Evolutionary conservation across 2,113 vertebrate species (phyloP), one percentile per base, ranked within the genome.

Genomic region (Melanerpes formicivorus): DNA sequence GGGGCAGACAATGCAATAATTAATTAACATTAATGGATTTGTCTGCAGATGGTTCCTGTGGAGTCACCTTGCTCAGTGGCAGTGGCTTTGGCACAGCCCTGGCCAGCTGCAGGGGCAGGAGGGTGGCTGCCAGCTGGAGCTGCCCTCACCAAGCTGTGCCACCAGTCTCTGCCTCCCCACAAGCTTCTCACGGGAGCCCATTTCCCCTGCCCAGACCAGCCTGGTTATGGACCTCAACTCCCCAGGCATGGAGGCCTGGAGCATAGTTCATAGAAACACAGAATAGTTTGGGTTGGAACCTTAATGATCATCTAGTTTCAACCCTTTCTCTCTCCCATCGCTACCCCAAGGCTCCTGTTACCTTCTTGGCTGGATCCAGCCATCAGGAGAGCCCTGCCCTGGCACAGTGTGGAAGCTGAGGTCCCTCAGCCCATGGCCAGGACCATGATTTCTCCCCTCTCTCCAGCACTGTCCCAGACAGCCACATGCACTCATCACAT

Each of bases 401-500:
- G 27, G 30, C 15, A 32, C 44, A n/a, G 29, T 6, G 3, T 3
- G 1, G 52, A 25, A 54, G 26, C 52, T 22, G 78, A 48, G 37
- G 10, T 12, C 48, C 25, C 40, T 40, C 58, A 44, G 75, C 66
- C 63, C 14, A 0, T 3, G 23, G 54, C 32, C 75, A 50, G n/a
- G 29, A 37, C 18, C 27, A 10, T 4, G 40, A 6, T 3, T 29
- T 21, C 5, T 2, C 48, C 58, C 26, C 37, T 44, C 10, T 72
- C 30, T 56, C 84, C 16, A 4, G n/a, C 50, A 3, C 27, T 3
- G 75, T n/a, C 44, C 67, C 18, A 1, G 59, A 14, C 0, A 8
- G 55, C 54, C 71, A 5, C 0, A 1, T 8, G 18, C 16, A 27
- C 26, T 9, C 0, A 0, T 15, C 5, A 16, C 6, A 1, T 0